Evolutionary conservation across 1,140 invertebrate species (phyloP), one percentile per base, ranked within the genome.

Genomic region (Anagrus nilaparvatae): DNA sequence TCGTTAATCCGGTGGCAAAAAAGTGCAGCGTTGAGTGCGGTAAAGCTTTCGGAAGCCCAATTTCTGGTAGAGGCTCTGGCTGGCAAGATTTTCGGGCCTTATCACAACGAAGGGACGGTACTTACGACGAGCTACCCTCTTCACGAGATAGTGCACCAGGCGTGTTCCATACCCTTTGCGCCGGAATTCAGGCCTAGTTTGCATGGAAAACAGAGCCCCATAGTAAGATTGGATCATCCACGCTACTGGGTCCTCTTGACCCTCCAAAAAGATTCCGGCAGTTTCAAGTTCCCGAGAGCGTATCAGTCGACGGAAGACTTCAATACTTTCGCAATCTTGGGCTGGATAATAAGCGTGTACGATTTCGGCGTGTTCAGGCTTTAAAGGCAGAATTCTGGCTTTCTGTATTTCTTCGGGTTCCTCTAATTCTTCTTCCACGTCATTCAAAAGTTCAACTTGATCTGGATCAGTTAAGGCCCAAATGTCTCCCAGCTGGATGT

Each of bases 211-310:
- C 84, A 88, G 87, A 29, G 84, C 84, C 16, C 84, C 84, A 59
- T 88, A 88, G 63, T 88, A 88, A 3, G 82, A 86, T 54, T 88
- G 84, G 20, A 86, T 79, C 83, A 87, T 87, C 83, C 83, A 87
- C 6, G 83, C 84, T 6, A 81, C 82, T 17, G 87, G 60, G 47
- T 78, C 73, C n/a, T n/a, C n/a, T n/a, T n/a, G n/a, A 19, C 77
- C 79, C 24, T 66, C 65, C 31, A 64, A 63, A 60, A 86, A 87
- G 40, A 88, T 78, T 9, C 84, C 84, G 54, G 82, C 81, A 10
- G 82, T 83, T 16, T 40, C 42, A 3, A 47, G 45, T 8, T 83
- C 82, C 38, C 87, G 65, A 48, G 75, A 75, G 32, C 72, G 70
- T 29, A 87, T 82, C 20, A 87, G 71, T 60, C 81, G 81, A 47